Conservation (phyloP, 2,797 vertebrate species). For the Macrochelys suwanniensis region DNA sequence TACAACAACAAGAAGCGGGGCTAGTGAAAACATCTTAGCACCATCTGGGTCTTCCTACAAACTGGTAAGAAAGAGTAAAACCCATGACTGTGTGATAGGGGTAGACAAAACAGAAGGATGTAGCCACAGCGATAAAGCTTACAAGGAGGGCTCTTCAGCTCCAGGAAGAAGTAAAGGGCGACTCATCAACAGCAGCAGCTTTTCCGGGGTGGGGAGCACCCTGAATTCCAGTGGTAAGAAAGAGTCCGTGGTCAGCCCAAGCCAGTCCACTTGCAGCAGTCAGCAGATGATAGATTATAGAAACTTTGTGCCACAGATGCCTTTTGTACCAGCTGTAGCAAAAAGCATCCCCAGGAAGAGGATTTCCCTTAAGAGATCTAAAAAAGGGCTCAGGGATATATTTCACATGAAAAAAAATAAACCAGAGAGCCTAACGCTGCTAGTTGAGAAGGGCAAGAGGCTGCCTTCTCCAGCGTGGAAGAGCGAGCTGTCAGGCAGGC, state of each 20-base stretch:
- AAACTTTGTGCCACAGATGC: slow-evolving; percentile 89
- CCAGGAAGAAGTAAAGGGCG: slow-evolving; percentile 61
- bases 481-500: slow-evolving; percentile 35
- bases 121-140: slow-evolving; percentile 17
- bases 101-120: slow-evolving; percentile 58
- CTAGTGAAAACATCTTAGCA: slow-evolving; percentile 49
- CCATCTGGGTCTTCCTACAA: slow-evolving; percentile 71
- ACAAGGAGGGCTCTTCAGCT: neutral
- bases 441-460: slow-evolving; percentile 73
- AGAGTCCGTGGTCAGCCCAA: slow-evolving; percentile 71
- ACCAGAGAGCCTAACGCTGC: slow-evolving; percentile 74
- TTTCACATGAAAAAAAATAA: slow-evolving; percentile 85
- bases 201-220: slow-evolving; percentile 78
- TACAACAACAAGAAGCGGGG: slow-evolving; percentile 43
- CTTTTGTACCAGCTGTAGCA: slow-evolving; percentile 88
- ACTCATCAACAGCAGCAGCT: slow-evolving; percentile 84
- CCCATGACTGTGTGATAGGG: slow-evolving; percentile 79
- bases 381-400: slow-evolving; percentile 86
- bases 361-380: slow-evolving; percentile 87
- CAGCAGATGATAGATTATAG: slow-evolving; percentile 87
- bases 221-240: slow-evolving; percentile 64
- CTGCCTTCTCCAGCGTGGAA: slow-evolving; percentile 65
- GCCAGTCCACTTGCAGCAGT: slow-evolving; percentile 69
- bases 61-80: slow-evolving; percentile 85
- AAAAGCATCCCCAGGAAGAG: slow-evolving; percentile 89